phyloP scores from a whole-genome alignment of 2,888 invertebrate species.

The Conchocele bisecta region DNA sequence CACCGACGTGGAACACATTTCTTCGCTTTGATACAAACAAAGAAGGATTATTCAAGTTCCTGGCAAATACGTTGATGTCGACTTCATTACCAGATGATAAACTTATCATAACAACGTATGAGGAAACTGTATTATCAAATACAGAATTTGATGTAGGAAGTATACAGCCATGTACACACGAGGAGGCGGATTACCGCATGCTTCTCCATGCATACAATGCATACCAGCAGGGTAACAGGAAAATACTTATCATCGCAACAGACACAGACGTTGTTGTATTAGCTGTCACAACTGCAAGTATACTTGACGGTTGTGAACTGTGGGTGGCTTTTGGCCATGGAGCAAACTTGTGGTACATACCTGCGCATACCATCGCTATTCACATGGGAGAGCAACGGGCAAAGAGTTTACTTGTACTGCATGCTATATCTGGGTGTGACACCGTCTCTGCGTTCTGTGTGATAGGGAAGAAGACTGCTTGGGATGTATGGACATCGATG shows the following conservation, averaged over 20 bases:
- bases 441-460: conserved; percentile 48
- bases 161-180: conserved; percentile 40
- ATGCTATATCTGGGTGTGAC: conserved; percentile 59
- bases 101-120: neutral
- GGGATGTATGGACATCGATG: conserved; percentile 51
- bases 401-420: conserved; percentile 42
- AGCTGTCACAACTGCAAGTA: conserved; percentile 12
- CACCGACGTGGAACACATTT: conserved; percentile 46
- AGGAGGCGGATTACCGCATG: conserved; percentile 51
- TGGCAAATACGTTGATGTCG: conserved; percentile 26
- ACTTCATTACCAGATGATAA: neutral
- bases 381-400: conserved; percentile 26
- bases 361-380: conserved; percentile 41
- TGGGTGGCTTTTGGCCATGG: conserved; percentile 55
- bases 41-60: conserved; percentile 48
- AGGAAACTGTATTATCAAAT: neutral
- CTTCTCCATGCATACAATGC: conserved; percentile 30
- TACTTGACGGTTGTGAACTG: conserved; percentile 2
- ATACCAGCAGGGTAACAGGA: conserved; percentile 6
- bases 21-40: conserved; percentile 42
- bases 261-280: conserved; percentile 53
- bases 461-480: conserved; percentile 54
- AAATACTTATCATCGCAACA: conserved; percentile 28
- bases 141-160: neutral
- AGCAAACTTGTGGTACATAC: conserved; percentile 36